Base-by-base conservation (phyloP, 2,888 invertebrate species). In the Pinctada fucata region DNA sequence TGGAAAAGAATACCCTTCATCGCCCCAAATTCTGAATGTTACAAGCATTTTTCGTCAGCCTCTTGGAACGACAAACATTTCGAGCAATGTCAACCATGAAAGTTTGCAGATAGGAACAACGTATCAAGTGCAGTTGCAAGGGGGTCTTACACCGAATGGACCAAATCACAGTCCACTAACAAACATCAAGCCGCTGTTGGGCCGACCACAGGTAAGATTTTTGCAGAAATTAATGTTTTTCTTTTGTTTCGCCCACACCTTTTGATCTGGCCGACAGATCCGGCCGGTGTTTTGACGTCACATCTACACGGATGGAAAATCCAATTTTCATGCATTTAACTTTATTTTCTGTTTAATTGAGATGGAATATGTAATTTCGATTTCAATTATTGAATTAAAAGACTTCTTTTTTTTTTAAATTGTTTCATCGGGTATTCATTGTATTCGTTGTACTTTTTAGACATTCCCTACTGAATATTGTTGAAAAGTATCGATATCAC, bases 1-100 rank as follows among this genome's bases (percentile, higher is more conserved):
- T 10, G 65, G 50, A n/a, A 51, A 80, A 58, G 87, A 88, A 65
- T 74, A 74, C 50, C 82, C 80, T 64, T 84, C 84, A 75, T 86
- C 86, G 64, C 83, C 88, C 47, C 88, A 88, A 73, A 87, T 89
- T 72, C 79, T 88, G 79, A 87, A 86, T 79, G 83, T 88, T 79
- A 84, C 87, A n/a, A 87, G 87, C 70, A 85, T 87, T 76, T 87
- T 86, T 78, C 58, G 58, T 13, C 85, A 87, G 47, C 83, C 85
- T 5, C 76, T 84, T 10, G 79, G 82, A 6, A 79, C 83, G 67
- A 77, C 85, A 58, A 83, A 84, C 77, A 58, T 58, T 58, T 13
- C 6, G 8, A 58, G 13, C 58, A 58, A 58, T 58, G 58, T 58
- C 13, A 58, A 58, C 6, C 58, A 58, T 10, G 58, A 58, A 13